A percentile compares a stretch with the other conserved stretches of the same genome.
Evolutionary conservation across 1,140 invertebrate genomes (phyloP).

Genomic region (Drosophila athabasca): DNA sequence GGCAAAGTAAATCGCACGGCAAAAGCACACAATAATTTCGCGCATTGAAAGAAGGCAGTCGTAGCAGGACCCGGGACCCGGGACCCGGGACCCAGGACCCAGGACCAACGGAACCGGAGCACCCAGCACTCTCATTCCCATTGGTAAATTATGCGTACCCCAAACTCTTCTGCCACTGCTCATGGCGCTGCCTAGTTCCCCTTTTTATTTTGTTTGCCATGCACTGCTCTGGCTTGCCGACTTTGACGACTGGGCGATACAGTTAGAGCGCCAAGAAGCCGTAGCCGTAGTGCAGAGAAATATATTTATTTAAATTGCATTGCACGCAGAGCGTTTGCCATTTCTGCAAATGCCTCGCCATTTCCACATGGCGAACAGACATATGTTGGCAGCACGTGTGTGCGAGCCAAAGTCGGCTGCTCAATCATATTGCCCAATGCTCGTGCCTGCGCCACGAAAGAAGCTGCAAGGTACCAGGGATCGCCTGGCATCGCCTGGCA

Average conservation of each 20-base stretch:
- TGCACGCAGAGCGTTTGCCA: conserved; percentile 36
- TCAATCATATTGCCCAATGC: conserved; percentile 71
- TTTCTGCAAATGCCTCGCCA: conserved; percentile 50
- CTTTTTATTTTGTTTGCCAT: conserved; percentile 44
- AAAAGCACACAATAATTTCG: conserved; percentile 68
- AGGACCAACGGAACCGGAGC: not conserved
- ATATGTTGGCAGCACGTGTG: conserved; percentile 60
- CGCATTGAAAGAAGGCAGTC: conserved; percentile 32
- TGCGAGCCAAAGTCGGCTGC: conserved; percentile 41
- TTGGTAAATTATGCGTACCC: conserved; percentile 71
- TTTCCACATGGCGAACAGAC: conserved; percentile 60
- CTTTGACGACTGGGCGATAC: conserved; percentile 55
- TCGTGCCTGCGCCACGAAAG: conserved; percentile 6
- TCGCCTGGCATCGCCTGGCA: conserved; percentile 4
- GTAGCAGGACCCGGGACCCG: conserved; percentile 6
- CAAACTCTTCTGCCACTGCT: conserved; percentile 22
- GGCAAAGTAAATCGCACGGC: conserved; percentile 71
- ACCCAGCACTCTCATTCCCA: conserved; percentile 18
- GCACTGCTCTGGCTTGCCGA: conserved; percentile 54
- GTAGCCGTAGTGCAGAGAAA: conserved; percentile 52
- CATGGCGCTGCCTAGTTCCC: conserved; percentile 5
- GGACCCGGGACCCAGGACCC: no score
- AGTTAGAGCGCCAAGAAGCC: conserved; percentile 35
- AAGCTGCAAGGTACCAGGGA: conserved; percentile 7
- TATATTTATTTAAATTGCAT: conserved; percentile 78